Conservation (phyloP, 2,797 vertebrate genomes). For the Melanotaenia trifasciata region DNA sequence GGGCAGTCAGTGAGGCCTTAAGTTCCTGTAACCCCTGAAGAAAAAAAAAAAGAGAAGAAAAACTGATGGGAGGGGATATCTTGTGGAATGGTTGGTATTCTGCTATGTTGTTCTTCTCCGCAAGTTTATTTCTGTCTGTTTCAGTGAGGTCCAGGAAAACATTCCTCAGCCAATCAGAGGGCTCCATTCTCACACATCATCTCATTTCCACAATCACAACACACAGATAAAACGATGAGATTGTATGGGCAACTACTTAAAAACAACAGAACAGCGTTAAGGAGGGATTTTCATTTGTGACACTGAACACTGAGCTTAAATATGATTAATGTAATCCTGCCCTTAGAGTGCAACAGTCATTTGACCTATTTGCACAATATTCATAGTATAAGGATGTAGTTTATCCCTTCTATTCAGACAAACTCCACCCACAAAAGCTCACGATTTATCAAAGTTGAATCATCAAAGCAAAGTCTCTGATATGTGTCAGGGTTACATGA, state of each 20-base stretch:
- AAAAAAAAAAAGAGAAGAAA: constrained; percentile 33
- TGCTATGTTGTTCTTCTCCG: constrained; percentile 74
- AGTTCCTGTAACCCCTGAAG: constrained; percentile 50
- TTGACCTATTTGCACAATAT: constrained; percentile 38
- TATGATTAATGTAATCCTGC: constrained; percentile 50
- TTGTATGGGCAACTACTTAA: not conserved
- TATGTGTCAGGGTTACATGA: constrained; percentile 7
- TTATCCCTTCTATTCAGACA: constrained; percentile 51
- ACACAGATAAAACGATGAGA: not conserved
- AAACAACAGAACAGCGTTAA: constrained; percentile 6
- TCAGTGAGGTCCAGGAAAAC: constrained; percentile 45
- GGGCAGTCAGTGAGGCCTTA: constrained; percentile 52
- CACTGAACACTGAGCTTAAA: constrained; percentile 21
- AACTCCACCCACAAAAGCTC: constrained; percentile 20
- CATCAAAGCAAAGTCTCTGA: constrained; percentile 34
- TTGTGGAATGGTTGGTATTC: constrained; percentile 81
- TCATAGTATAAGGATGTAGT: constrained; percentile 33
- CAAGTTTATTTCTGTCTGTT: constrained; percentile 73
- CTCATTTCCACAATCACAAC: constrained; percentile 37
- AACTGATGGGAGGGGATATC: constrained; percentile 68
- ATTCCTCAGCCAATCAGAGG: constrained; percentile 59
- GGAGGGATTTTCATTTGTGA: not conserved
- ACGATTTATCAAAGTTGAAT: constrained; percentile 47
- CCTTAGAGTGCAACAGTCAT: constrained; percentile 35
- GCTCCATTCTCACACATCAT: constrained; percentile 28